These are phyloP conservation scores for Polymixis lichenea DNA, from an alignment of 2,888 invertebrate species.

Conservation along the genomic window DNA sequence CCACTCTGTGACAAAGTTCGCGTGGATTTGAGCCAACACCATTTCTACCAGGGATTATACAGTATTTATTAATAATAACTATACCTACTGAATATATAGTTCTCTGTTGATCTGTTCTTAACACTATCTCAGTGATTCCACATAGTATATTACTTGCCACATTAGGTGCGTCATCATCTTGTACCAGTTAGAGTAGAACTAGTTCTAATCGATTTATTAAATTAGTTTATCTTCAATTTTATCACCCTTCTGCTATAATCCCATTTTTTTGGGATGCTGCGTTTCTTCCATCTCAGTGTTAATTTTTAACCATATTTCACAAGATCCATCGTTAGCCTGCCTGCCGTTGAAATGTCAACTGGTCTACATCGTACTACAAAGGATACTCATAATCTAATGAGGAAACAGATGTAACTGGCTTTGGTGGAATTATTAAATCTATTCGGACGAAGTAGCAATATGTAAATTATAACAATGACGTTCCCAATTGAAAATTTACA, in stretches of 20 bases:
- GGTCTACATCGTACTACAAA: too few species aligned
- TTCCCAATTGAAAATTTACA: neutral
- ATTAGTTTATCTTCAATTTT: neutral
- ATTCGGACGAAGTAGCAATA: neutral
- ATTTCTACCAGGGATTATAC: conserved; percentile 49
- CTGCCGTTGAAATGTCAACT: neutral
- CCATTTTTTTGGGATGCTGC: neutral
- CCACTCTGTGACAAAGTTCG: conserved; percentile 48
- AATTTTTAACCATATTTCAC: neutral
- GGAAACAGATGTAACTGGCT: neutral
- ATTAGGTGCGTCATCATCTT: conserved; percentile 21
- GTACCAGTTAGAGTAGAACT: conserved; percentile 13
- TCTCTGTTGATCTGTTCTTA: conserved; percentile 35
- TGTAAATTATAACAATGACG: neutral
- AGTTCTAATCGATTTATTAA: neutral
- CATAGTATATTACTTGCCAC: conserved; percentile 15
- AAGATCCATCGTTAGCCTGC: neutral
- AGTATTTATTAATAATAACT: conserved; percentile 54
- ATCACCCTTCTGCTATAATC: neutral
- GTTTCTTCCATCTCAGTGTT: neutral
- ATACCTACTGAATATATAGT: conserved; percentile 29
- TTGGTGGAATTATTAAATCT: neutral
- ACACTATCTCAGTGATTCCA: conserved; percentile 28
- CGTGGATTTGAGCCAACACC: conserved; percentile 61
- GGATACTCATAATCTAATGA: neutral